Evolutionary conservation across 2,888 invertebrate species (phyloP).

Genomic region (Caenorhabditis sp.): DNA sequence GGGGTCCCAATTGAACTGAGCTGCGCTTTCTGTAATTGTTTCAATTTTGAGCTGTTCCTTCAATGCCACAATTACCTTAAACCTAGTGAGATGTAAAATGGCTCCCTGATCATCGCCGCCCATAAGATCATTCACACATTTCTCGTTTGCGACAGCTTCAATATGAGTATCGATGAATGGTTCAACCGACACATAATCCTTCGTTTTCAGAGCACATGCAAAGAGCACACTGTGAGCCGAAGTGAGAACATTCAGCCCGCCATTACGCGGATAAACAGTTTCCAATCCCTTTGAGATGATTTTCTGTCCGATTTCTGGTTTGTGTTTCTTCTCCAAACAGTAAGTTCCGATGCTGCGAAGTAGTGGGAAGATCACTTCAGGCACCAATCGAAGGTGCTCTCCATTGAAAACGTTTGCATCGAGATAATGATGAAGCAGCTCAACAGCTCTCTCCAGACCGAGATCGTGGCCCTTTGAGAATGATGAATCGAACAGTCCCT

Average conservation of each 20-base stretch:
- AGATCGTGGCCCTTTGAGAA: slow-evolving; percentile 46
- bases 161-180: slow-evolving; percentile 47
- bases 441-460: slow-evolving; percentile 65
- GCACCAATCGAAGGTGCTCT: slow-evolving; percentile 63
- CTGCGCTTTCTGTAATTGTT: slow-evolving; percentile 23
- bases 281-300: slow-evolving; percentile 50
- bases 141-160: slow-evolving; percentile 53
- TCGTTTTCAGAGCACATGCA: slow-evolving; percentile 57
- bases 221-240: slow-evolving; percentile 63
- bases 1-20: neutral
- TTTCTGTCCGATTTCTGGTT: slow-evolving; percentile 61
- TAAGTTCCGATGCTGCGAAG: slow-evolving; percentile 58
- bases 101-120: neutral
- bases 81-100: neutral
- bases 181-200: slow-evolving; percentile 27
- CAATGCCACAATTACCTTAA: neutral
- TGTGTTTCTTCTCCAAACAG: slow-evolving; percentile 63
- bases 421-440: slow-evolving; percentile 65
- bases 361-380: slow-evolving; percentile 70
- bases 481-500: slow-evolving; percentile 64
- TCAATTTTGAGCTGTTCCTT: neutral
- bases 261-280: slow-evolving; percentile 27
- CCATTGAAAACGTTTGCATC: slow-evolving; percentile 51
- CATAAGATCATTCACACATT: slow-evolving; percentile 4
- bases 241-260: slow-evolving; percentile 41